Conservation (phyloP, 2,113 vertebrate genomes). For the Pyxicephalus adspersus region DNA sequence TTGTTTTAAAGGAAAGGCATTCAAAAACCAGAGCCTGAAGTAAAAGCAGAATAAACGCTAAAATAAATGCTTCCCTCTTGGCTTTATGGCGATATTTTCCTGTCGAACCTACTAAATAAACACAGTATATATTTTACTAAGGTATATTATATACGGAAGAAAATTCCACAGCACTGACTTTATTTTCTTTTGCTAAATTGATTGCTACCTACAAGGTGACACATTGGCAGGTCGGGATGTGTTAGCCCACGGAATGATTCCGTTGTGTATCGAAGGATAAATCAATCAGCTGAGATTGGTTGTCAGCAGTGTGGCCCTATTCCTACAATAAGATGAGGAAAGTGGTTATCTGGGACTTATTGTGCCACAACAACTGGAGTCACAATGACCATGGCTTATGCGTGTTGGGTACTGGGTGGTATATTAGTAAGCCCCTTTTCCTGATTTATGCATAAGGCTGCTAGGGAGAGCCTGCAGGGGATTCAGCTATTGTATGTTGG, state of each 20-base stretch:
- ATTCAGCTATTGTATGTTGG: too few species aligned
- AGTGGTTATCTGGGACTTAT: too few species aligned
- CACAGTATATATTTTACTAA: conserved; percentile 18
- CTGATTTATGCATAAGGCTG: too few species aligned
- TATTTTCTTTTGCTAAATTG: conserved; percentile 34
- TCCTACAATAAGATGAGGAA: too few species aligned
- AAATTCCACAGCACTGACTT: conserved; percentile 25
- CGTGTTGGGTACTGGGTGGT: too few species aligned
- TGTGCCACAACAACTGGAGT: too few species aligned
- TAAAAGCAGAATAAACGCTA: conserved; percentile 21
- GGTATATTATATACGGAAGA: conserved; percentile 26
- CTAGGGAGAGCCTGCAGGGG: too few species aligned
- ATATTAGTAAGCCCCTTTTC: too few species aligned
- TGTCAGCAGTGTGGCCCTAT: too few species aligned
- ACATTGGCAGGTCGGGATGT: not conserved
- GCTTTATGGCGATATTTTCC: conserved; percentile 23
- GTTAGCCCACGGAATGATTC: not conserved
- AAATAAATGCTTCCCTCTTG: conserved; percentile 34
- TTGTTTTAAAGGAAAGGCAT: conserved; percentile 34
- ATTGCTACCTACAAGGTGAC: conserved; percentile 33
- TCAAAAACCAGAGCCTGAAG: not conserved
- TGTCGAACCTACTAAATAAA: conserved; percentile 35
- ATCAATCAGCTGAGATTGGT: too few species aligned
- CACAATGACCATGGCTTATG: too few species aligned
- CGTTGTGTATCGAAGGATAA: too few species aligned